A percentile compares a stretch with the other conserved stretches of the same genome.
Evolutionary conservation across 2,888 invertebrate genomes (phyloP).

Genomic region (Sinopyrophorus schimmeli): DNA sequence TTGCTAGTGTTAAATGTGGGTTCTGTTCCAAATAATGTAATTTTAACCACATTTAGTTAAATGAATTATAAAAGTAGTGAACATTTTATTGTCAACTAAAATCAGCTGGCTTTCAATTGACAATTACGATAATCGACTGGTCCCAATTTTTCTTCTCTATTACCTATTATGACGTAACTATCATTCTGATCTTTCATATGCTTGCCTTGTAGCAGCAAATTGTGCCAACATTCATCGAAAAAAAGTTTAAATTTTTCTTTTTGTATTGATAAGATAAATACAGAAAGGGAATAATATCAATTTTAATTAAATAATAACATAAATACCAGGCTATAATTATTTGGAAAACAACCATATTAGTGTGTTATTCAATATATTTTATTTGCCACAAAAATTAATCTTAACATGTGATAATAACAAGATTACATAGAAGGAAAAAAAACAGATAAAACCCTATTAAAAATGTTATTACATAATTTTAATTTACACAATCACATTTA

Average conservation of each 20-base stretch:
- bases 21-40: constrained; percentile 40
- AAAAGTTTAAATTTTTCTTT: neutral
- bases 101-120: constrained; percentile 56
- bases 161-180: constrained; percentile 35
- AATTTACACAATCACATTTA: too few relatives aligned
- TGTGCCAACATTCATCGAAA: neutral
- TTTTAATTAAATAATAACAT: too few relatives aligned
- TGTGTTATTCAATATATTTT: too few relatives aligned
- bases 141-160: constrained; percentile 29
- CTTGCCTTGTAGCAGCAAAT: neutral
- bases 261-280: neutral
- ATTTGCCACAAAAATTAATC: too few relatives aligned
- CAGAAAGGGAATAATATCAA: too few relatives aligned
- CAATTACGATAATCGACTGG: constrained; percentile 41
- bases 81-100: constrained; percentile 55
- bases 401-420: too few relatives aligned
- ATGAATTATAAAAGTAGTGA: constrained; percentile 42
- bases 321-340: too few relatives aligned
- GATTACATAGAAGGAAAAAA: too few relatives aligned
- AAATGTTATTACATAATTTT: too few relatives aligned
- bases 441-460: too few relatives aligned
- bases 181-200: constrained; percentile 9
- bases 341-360: too few relatives aligned
- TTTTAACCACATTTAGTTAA: constrained; percentile 44
- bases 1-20: constrained; percentile 37